Evolutionary conservation across 1,140 invertebrate genomes (phyloP).

Genomic region (Lethocerus indicus): DNA sequence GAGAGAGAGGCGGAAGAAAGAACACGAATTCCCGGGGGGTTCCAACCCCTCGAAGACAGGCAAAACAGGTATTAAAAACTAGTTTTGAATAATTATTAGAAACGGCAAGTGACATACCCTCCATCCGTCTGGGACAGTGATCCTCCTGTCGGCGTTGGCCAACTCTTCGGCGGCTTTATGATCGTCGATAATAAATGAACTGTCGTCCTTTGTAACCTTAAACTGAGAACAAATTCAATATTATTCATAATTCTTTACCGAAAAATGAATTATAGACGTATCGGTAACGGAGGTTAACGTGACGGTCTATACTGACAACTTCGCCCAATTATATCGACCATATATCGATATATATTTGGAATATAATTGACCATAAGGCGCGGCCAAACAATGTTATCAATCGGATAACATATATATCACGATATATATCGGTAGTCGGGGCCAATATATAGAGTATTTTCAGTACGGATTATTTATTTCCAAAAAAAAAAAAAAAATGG

Average conservation of each 20-base stretch:
- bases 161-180: conserved; percentile 43
- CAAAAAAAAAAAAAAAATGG: background rate
- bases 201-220: conserved; percentile 29
- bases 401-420: background rate
- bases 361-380: background rate
- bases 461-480: background rate
- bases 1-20: too few species aligned
- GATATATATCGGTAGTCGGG: background rate
- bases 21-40: too few species aligned
- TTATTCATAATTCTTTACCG: background rate
- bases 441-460: background rate
- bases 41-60: too few species aligned
- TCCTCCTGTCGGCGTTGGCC: conserved; percentile 36
- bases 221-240: conserved; percentile 25
- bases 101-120: conserved; percentile 14
- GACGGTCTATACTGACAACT: background rate
- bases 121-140: conserved; percentile 42
- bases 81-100: too few species aligned
- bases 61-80: too few species aligned
- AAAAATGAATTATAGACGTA: background rate
- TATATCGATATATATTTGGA: too few species aligned
- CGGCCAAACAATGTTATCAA: background rate
- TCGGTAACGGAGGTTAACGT: background rate
- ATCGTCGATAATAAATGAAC: conserved; percentile 52
- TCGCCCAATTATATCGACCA: background rate